Evolutionary conservation across 2,797 vertebrate genomes (phyloP), one percentile per base, ranked within the genome.

Genomic region (Peromyscus eremicus): DNA sequence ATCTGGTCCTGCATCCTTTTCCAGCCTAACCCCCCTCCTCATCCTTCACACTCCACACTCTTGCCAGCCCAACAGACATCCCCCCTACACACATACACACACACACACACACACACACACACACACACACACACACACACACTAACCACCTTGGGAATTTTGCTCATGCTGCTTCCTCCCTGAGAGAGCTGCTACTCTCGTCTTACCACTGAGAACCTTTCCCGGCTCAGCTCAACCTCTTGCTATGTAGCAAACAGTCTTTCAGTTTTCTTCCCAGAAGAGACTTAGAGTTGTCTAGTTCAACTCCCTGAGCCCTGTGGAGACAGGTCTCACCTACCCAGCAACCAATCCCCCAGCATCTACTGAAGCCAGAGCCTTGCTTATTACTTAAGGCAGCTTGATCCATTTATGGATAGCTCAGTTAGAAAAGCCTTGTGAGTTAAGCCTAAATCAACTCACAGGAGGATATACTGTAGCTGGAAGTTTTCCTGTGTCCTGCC

Each of bases 351-450:
- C 12, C 17, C 12, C 37, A 34, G 14, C 13, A 60, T 70, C 66
- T 25, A n/a, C 34, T 79, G 79, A 29, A 32, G 29, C 92, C 66
- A 60, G 37, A 21, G 73, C 64, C 89, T 77, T 88, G 29, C 37
- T 95, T 16, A 89, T 34, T 19, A 84, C 57, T 13, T 43, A 43
- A 92, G 37, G 43, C 40, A 83, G 34, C 25, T 83, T 91, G 27
- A 57, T 85, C 71, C 19, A 37, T 88, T 91, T 88, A 91, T 55
- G 13, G n/a, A 32, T 27, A 92, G 43, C 27, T 95, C 82, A 86
- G 40, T 92, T 81, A 96, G 77, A 95, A 95, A 96, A 12, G 23
- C 37, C 62, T 79, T 57, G 55, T 37, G 64, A 57, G 40, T 37
- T 76, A 95, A 92, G 43, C 52, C 37, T 86, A 88, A 73, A 19